Evolutionary conservation across 2,888 invertebrate genomes (phyloP), one percentile per base, ranked within the genome.

Genomic region (Gryllus longicercus): DNA sequence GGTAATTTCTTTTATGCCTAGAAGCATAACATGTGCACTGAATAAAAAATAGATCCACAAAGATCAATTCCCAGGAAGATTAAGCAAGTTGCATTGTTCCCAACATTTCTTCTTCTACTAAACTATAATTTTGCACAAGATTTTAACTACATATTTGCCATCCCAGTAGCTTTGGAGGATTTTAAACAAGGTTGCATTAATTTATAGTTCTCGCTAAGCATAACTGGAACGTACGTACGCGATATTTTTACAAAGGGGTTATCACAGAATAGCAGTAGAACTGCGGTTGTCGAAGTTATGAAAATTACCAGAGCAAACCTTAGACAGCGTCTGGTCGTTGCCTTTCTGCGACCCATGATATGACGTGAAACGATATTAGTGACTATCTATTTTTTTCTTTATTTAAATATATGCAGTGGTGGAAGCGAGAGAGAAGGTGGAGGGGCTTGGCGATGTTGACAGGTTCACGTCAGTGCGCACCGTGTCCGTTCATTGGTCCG

Each of bases 251-350:
- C n/a, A 63, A 63, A 63, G 79, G 75, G 75, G 78, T 80, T 81
- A 81, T 81, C 81, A 81, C 81, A 81, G 81, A 81, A 81, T 81
- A 76, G 80, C 81, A 81, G 81, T 81, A 75, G 63, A 63, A 63
- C 63, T 63, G 63, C 63, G 63, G 63, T 63, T n/a, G 63, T 63
- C 63, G 63, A 63, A 63, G 63, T 63, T 18, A 63, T n/a, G n/a
- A 25, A 76, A 80, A 80, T 82, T 80, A 82, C 82, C 82, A 80
- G 80, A 80, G 82, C 80, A 51, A 81, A 80, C 82, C 82, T 51
- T 74, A 78, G 75, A 76, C 50, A 50, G 51, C 78, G 25, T 51
- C 63, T 74, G 75, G 78, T 74, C 49, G 23, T 75, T 75, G 77
- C 79, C 74, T 77, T 81, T 51, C 63, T 50, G 51, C 63, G 63